phyloP scores from a whole-genome alignment of 2,113 vertebrate genomes.

The Calidris pygmaea region DNA sequence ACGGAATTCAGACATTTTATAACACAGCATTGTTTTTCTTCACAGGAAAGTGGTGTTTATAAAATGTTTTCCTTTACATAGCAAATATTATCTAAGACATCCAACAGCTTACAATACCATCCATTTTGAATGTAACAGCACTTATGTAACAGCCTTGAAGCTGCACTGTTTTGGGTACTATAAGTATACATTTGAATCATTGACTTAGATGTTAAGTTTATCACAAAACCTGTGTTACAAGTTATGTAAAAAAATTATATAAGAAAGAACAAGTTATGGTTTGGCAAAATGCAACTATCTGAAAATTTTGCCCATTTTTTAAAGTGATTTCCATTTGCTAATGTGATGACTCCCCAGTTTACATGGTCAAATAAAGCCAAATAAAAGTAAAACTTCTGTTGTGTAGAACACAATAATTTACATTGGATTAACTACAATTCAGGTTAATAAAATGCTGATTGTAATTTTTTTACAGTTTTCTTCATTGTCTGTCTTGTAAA shows the following conservation, averaged over 20 bases:
- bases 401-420: neutral
- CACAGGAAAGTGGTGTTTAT: neutral
- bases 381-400: neutral
- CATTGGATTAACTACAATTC: neutral
- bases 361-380: neutral
- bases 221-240: neutral
- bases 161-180: neutral
- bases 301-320: neutral
- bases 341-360: rapidly evolving
- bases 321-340: neutral
- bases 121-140: neutral
- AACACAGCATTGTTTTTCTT: constrained; percentile 5
- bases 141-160: neutral
- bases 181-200: neutral
- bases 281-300: neutral
- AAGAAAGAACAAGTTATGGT: neutral
- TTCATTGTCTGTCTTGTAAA: neutral
- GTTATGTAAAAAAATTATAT: neutral
- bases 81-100: neutral
- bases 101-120: neutral
- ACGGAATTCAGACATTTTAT: neutral
- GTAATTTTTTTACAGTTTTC: neutral
- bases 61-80: constrained; percentile 1
- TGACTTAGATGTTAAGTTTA: neutral
- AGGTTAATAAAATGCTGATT: neutral